Conservation (phyloP, 2,888 invertebrate genomes). For the Cephus runcator region DNA sequence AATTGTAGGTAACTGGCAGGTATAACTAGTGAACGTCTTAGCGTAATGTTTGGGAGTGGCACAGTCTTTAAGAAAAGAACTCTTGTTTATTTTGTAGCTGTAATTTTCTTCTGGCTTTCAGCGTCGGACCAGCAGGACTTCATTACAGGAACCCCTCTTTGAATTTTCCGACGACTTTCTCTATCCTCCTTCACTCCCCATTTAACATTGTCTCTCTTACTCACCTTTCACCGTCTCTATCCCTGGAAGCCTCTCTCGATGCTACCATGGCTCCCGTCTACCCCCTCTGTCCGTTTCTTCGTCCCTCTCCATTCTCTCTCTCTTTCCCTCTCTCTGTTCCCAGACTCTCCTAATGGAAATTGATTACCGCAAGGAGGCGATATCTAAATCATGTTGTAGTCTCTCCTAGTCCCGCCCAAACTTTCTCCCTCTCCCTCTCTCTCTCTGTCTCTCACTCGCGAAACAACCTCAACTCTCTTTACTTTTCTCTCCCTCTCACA, state of each 20-base stretch:
- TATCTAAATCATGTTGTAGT: conserved; percentile 57
- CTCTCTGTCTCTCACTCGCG: conserved; percentile 13
- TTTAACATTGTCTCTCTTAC: not conserved
- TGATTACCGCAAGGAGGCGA: conserved; percentile 57
- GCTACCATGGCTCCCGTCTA: not conserved
- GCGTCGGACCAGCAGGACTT: conserved; percentile 31
- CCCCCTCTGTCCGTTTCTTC: not conserved
- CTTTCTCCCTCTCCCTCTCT: conserved; percentile 31
- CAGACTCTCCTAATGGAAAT: conserved; percentile 56
- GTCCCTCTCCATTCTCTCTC: conserved; percentile 25
- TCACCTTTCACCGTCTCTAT: not conserved
- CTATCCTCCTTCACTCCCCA: not conserved
- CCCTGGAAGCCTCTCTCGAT: not conserved
- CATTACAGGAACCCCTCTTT: conserved; percentile 31
- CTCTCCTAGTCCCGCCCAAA: conserved; percentile 21
- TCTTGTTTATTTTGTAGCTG: conserved; percentile 17
- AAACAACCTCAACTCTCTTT: conserved; percentile 5
- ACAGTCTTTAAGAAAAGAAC: conserved; percentile 18
- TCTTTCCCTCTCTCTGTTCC: conserved; percentile 26
- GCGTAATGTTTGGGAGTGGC: not conserved
- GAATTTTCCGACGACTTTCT: conserved; percentile 28
- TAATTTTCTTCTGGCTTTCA: conserved; percentile 12
- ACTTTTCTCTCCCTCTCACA: conserved; percentile 12
- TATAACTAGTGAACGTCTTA: not conserved
- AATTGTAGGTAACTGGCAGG: not conserved